Percentiles rank a stretch among this genome's conserved stretches.
These are phyloP conservation scores for Archips crataeganus DNA, from an alignment of 2,888 invertebrate species.

Conservation along the genomic window DNA sequence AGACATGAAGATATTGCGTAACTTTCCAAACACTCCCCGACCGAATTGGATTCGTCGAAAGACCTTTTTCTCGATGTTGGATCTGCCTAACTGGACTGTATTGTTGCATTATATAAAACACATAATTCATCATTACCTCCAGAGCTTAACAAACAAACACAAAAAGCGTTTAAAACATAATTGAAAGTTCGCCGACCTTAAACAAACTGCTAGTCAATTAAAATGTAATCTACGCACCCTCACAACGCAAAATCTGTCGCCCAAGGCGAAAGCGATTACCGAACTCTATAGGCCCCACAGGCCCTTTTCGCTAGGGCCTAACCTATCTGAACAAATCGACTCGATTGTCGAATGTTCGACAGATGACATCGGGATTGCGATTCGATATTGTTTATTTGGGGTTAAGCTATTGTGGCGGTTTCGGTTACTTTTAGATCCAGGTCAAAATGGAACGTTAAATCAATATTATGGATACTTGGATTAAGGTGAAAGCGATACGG, in stretches of 20 bases:
- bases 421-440: conserved; percentile 41
- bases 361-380: conserved; percentile 65
- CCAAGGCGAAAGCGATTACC: conserved; percentile 69
- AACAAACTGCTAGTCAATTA: conserved; percentile 64
- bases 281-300: conserved; percentile 36
- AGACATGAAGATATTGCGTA: too few relatives aligned
- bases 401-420: conserved; percentile 47
- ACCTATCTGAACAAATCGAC: conserved; percentile 55
- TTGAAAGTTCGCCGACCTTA: conserved; percentile 55
- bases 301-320: conserved; percentile 39
- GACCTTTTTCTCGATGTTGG: too few relatives aligned
- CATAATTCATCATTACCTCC: conserved; percentile 11
- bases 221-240: conserved; percentile 61
- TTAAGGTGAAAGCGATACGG: background rate
- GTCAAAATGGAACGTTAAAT: conserved; percentile 22
- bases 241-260: conserved; percentile 55
- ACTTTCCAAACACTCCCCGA: too few relatives aligned
- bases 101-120: background rate
- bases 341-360: conserved; percentile 53
- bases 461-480: background rate
- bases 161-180: conserved; percentile 39
- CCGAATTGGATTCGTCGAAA: too few relatives aligned
- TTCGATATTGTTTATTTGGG: conserved; percentile 59
- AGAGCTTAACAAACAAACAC: conserved; percentile 23
- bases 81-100: too few relatives aligned